These are phyloP conservation scores for Hirudinaria manillensis DNA, from an alignment of 2,888 invertebrate species.

Conservation along the genomic window DNA sequence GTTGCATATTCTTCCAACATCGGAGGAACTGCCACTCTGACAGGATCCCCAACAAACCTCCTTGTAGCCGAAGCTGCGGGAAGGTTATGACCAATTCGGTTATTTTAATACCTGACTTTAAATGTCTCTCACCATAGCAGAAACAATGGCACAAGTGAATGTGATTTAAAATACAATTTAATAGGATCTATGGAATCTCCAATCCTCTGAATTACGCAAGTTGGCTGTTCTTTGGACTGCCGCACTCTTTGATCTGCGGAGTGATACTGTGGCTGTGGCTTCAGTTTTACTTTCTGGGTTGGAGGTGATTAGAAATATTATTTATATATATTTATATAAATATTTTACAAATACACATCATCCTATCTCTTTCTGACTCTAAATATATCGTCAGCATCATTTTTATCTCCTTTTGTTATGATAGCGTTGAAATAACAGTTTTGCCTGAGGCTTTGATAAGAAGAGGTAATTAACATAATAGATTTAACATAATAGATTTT, in stretches of 20 bases:
- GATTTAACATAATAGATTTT: no score
- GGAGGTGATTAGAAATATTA: constrained; percentile 14
- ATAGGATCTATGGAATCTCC: constrained; percentile 34
- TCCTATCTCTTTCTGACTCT: no score
- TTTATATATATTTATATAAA: no score
- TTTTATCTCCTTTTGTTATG: no score
- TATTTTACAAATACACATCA: no score
- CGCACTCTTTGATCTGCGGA: constrained; percentile 45
- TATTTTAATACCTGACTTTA: no score
- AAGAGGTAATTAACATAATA: no score
- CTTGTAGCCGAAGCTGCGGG: constrained; percentile 31
- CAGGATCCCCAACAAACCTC: constrained; percentile 36
- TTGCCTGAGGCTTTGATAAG: no score
- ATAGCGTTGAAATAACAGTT: no score
- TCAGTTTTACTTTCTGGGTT: constrained; percentile 33
- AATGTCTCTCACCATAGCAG: no score
- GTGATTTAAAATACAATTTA: not conserved
- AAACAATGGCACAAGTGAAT: no score
- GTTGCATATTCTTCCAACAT: constrained; percentile 35
- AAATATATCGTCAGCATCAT: no score
- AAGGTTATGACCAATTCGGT: constrained; percentile 24
- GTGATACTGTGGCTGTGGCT: constrained; percentile 46
- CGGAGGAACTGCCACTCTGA: constrained; percentile 36
- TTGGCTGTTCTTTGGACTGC: constrained; percentile 47
- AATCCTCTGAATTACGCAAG: constrained; percentile 46